Percentiles rank a stretch among this genome's conserved stretches.
phyloP scores from a whole-genome alignment of 2,797 vertebrate genomes.

The Cottoperca gobio region DNA sequence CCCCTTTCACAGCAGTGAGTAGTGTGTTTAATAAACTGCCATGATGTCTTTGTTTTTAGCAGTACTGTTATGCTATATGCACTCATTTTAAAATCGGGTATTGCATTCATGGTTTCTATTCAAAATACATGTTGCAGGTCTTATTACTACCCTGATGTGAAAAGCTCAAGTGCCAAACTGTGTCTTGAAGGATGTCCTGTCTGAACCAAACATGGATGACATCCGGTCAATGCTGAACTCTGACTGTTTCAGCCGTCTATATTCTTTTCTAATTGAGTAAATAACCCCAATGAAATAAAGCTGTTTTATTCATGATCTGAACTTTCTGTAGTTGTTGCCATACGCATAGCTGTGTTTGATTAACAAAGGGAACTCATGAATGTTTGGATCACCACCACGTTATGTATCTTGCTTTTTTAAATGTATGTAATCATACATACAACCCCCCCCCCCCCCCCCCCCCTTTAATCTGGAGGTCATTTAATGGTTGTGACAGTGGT shows the following conservation, averaged over 20 bases:
- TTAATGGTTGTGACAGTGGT: conserved; percentile 13
- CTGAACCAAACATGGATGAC: background rate
- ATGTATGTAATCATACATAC: too few relatives aligned
- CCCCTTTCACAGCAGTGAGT: background rate
- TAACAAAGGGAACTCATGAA: background rate
- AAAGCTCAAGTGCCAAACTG: background rate
- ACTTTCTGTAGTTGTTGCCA: background rate
- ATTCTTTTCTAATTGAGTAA: conserved; percentile 8
- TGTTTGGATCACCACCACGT: background rate
- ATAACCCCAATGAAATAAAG: background rate
- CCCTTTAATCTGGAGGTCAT: background rate
- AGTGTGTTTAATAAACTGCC: conserved; percentile 23
- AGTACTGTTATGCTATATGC: background rate
- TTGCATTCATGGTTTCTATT: background rate
- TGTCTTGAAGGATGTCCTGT: background rate
- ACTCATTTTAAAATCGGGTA: background rate
- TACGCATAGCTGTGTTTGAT: background rate
- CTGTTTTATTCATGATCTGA: conserved; percentile 1
- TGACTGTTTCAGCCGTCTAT: background rate
- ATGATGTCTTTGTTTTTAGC: conserved; percentile 16
- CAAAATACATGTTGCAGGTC: background rate
- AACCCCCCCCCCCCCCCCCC: too few relatives aligned
- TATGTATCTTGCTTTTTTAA: background rate
- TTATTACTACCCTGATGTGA: background rate
- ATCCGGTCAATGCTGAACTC: background rate